A percentile compares a stretch with the other conserved stretches of the same genome.
Conservation (phyloP, 2,888 invertebrate species). For the Tholera decimalis region DNA sequence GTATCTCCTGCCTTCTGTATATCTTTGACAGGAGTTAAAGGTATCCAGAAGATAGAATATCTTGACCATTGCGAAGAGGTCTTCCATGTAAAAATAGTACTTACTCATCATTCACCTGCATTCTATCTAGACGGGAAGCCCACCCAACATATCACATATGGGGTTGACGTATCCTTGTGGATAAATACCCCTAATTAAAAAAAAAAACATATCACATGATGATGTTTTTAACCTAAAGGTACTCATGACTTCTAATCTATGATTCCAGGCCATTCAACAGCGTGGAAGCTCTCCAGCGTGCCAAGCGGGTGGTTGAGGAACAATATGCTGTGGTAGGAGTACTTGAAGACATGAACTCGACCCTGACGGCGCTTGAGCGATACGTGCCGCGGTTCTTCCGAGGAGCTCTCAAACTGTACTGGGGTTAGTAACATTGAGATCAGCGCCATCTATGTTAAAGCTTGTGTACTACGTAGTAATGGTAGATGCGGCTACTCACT, state of each 20-base stretch:
- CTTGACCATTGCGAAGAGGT: too few species aligned
- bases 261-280: slow-evolving; percentile 95
- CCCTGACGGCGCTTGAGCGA: slow-evolving; percentile 96
- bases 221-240: too few species aligned
- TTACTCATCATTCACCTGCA: too few species aligned
- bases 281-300: slow-evolving; percentile 95
- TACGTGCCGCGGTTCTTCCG: slow-evolving; percentile 96
- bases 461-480: background rate
- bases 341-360: slow-evolving; percentile 96
- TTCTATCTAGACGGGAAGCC: too few species aligned
- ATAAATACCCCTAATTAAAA: too few species aligned
- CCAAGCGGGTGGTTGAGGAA: slow-evolving; percentile 96
- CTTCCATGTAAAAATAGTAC: too few species aligned
- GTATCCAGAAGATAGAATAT: too few species aligned
- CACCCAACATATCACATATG: too few species aligned
- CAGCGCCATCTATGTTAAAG: slow-evolving; percentile 19
- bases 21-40: too few species aligned
- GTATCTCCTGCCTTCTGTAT: too few species aligned
- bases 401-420: slow-evolving; percentile 95
- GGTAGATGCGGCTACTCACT: background rate
- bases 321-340: slow-evolving; percentile 97
- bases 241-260: background rate
- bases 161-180: too few species aligned
- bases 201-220: too few species aligned
- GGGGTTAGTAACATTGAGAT: slow-evolving; percentile 91